Evolutionary conservation across 2,888 invertebrate species (phyloP).

Genomic region (Andrena flavipes): DNA sequence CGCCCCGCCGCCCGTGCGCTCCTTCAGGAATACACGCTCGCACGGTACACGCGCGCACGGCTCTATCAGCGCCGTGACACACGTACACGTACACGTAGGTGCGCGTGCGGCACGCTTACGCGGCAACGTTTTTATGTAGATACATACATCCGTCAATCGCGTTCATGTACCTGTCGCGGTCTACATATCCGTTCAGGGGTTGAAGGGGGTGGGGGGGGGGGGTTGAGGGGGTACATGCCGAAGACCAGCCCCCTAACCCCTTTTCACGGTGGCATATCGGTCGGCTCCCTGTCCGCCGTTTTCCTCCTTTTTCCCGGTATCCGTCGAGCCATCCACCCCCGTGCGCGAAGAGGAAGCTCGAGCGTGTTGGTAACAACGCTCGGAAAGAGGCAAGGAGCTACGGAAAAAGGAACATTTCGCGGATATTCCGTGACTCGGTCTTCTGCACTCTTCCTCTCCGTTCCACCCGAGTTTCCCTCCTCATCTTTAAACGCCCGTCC

Average conservation of each 20-base stretch:
- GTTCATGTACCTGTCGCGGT: constrained; percentile 65
- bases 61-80: constrained; percentile 13
- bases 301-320: constrained; percentile 48
- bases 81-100: background rate
- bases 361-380: constrained; percentile 73
- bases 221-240: constrained; percentile 58
- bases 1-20: constrained; percentile 24
- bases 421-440: constrained; percentile 34
- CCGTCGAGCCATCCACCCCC: constrained; percentile 62
- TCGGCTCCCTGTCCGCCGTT: constrained; percentile 40
- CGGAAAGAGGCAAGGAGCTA: constrained; percentile 62
- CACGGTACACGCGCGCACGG: constrained; percentile 34
- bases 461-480: background rate
- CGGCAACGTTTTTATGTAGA: constrained; percentile 29
- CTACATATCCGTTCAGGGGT: constrained; percentile 54
- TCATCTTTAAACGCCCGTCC: background rate
- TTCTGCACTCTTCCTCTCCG: constrained; percentile 9
- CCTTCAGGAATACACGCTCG: constrained; percentile 36
- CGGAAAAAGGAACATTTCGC: constrained; percentile 69
- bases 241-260: constrained; percentile 61
- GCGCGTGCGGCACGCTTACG: constrained; percentile 21
- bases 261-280: constrained; percentile 57
- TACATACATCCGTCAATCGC: constrained; percentile 8
- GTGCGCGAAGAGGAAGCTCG: constrained; percentile 56
- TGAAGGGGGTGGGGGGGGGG: too few relatives aligned